Evolutionary conservation across 2,797 vertebrate genomes (phyloP).

Genomic region (Serranus cabrilla): DNA sequence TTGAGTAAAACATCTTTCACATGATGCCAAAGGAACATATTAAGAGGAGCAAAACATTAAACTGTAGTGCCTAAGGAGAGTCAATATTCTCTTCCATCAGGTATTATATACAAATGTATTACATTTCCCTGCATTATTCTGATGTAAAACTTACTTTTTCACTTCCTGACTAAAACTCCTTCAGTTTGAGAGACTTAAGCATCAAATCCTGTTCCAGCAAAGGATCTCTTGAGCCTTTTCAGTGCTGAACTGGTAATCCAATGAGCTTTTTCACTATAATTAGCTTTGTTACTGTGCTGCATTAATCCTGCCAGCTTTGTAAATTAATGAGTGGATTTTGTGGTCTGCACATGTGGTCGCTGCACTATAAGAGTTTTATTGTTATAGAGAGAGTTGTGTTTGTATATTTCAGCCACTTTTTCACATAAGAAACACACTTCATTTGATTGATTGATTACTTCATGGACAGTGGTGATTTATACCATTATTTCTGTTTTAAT

Average conservation of each 20-base stretch:
- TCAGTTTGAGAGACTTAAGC: conserved; percentile 13
- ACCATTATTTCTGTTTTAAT: neutral
- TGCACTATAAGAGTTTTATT: neutral
- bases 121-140: neutral
- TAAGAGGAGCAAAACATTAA: neutral
- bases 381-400: neutral
- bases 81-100: neutral
- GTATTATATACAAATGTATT: neutral
- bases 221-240: conserved; percentile 3
- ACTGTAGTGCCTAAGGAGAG: neutral
- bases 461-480: neutral
- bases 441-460: neutral
- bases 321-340: conserved; percentile 32
- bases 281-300: conserved; percentile 23
- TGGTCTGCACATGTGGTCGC: conserved; percentile 5
- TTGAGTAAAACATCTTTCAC: neutral
- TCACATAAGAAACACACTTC: neutral
- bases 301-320: conserved; percentile 31
- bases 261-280: conserved; percentile 24
- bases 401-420: neutral
- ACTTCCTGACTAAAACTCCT: conserved; percentile 2
- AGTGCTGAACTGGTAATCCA: conserved; percentile 22
- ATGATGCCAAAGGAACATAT: neutral
- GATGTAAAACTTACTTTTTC: neutral
- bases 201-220: conserved; percentile 17